Percentiles rank a stretch among this genome's conserved stretches.
phyloP scores from a whole-genome alignment of 2,113 vertebrate species.

The Rissa tridactyla region DNA sequence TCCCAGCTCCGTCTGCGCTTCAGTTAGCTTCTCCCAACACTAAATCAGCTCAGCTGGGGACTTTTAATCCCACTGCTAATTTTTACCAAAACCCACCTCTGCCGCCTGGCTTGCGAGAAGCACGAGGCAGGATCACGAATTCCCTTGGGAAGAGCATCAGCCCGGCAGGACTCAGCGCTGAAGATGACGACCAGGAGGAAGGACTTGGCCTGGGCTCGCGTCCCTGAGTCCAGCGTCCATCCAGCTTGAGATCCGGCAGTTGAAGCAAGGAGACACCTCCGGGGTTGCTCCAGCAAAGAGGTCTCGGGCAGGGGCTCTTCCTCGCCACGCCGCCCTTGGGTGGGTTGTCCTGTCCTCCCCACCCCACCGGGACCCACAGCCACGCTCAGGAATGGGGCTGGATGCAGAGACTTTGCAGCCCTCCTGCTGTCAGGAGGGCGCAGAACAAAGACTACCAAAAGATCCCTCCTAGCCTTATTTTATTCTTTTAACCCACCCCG shows the following conservation, averaged over 20 bases:
- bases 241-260: neutral
- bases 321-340: neutral
- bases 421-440: rapidly evolving
- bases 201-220: neutral
- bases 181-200: neutral
- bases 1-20: neutral
- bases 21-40: neutral
- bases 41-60: neutral
- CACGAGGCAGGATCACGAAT: neutral
- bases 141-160: neutral
- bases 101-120: neutral
- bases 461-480: neutral
- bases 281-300: neutral
- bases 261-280: neutral
- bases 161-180: rapidly evolving
- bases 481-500: neutral
- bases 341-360: neutral
- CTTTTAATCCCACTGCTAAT: neutral
- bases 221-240: neutral
- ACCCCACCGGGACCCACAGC: neutral
- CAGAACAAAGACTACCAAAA: neutral
- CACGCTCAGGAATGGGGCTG: neutral
- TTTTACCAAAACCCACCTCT: neutral
- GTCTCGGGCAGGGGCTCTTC: neutral
- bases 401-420: neutral